These are phyloP conservation scores for Astyanax mexicanus DNA, from an alignment of 2,797 vertebrate species.

Conservation along the genomic window DNA sequence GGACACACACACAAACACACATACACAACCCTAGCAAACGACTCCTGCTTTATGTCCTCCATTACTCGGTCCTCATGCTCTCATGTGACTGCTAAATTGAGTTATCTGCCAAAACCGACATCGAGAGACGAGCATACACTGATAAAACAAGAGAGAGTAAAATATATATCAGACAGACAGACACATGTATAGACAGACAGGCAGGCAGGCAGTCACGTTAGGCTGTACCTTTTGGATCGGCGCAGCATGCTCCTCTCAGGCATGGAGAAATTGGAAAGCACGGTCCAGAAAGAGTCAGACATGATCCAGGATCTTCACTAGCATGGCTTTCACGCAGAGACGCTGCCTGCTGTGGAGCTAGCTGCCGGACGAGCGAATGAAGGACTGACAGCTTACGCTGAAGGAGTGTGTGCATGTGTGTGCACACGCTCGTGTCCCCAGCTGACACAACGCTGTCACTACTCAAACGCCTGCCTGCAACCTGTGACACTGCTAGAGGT, in stretches of 20 bases:
- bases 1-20: background rate
- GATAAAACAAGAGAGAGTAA: background rate
- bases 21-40: constrained; percentile 3
- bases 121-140: background rate
- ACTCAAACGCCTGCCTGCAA: constrained; percentile 50
- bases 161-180: background rate
- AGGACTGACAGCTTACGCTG: constrained; percentile 56
- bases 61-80: constrained; percentile 23
- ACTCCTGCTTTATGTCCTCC: constrained; percentile 5
- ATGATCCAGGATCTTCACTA: constrained; percentile 78
- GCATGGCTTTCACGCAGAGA: constrained; percentile 76
- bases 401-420: constrained; percentile 55
- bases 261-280: constrained; percentile 90
- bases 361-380: constrained; percentile 5
- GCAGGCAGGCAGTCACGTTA: background rate
- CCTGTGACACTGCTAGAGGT: constrained; percentile 61
- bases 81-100: constrained; percentile 27
- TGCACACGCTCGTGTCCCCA: constrained; percentile 14
- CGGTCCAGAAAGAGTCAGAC: constrained; percentile 92
- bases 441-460: constrained; percentile 45
- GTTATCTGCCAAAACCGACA: constrained; percentile 30
- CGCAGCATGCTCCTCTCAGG: constrained; percentile 89
- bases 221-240: constrained; percentile 86
- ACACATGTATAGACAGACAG: too few relatives aligned
- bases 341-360: constrained; percentile 17